Conservation (phyloP, 2,888 invertebrate species). For the Dryocosmus kuriphilus region DNA sequence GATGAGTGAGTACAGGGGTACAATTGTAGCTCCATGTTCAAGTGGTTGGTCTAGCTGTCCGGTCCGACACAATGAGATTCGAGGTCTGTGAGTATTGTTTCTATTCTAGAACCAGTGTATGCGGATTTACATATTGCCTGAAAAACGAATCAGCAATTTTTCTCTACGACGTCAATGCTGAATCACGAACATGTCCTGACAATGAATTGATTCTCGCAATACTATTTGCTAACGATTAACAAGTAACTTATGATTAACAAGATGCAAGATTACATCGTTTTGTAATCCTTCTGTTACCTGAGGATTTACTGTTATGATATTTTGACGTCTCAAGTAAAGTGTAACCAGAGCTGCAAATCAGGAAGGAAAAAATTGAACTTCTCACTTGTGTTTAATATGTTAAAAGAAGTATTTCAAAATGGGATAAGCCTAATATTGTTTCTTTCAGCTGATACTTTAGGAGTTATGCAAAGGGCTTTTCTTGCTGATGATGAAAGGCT, state of each 20-base stretch:
- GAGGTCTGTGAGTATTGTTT: slow-evolving; percentile 23
- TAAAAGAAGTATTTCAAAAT: no score
- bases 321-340: no score
- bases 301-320: no score
- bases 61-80: slow-evolving; percentile 11
- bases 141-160: background rate
- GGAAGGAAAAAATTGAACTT: no score
- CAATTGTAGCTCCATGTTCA: slow-evolving; percentile 21
- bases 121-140: background rate
- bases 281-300: no score
- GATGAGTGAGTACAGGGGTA: slow-evolving; percentile 19
- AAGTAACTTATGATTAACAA: no score
- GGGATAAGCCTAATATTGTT: no score
- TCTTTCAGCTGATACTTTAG: no score
- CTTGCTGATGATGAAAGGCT: background rate
- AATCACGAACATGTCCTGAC: background rate
- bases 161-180: background rate
- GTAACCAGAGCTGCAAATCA: no score
- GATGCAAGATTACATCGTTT: no score
- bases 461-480: background rate
- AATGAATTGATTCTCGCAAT: background rate
- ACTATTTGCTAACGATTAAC: no score
- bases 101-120: background rate
- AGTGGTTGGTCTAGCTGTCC: slow-evolving; percentile 35
- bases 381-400: no score